phyloP scores from a whole-genome alignment of 2,113 vertebrate species.

The Corythaeola cristata region DNA sequence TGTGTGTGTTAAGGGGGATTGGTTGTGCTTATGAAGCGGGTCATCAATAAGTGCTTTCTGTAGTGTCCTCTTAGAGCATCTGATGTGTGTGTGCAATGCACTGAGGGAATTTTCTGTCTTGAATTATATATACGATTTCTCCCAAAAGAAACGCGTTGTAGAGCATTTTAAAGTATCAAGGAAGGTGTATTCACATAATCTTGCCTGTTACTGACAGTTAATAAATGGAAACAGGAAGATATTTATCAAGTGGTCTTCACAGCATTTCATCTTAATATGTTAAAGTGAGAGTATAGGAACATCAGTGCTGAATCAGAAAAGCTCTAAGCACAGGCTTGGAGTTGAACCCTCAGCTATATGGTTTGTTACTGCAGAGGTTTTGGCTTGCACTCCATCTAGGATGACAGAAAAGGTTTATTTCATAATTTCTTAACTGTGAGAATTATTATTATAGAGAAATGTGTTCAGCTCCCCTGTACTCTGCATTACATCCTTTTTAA shows the following conservation, averaged over 20 bases:
- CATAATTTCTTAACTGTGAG: background rate
- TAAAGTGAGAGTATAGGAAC: background rate
- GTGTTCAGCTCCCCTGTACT: background rate
- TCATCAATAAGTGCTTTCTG: background rate
- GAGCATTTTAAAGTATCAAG: background rate
- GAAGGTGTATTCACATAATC: background rate
- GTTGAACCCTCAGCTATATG: rapidly evolving
- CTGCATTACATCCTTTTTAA: background rate
- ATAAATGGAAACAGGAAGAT: background rate
- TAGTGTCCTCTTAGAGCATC: background rate
- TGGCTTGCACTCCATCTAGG: background rate
- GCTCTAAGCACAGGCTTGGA: background rate
- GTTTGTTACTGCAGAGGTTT: background rate
- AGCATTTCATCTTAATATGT: background rate
- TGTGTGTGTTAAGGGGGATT: background rate
- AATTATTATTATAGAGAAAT: background rate
- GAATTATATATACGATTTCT: background rate
- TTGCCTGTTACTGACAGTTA: background rate
- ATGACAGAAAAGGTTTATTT: background rate
- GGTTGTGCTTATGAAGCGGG: background rate
- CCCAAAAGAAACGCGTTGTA: background rate
- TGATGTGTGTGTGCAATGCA: background rate
- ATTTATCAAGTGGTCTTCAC: background rate
- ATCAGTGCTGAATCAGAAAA: background rate
- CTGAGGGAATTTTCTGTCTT: background rate